Percentiles rank a stretch among this genome's conserved stretches.
Conservation (phyloP, 2,888 invertebrate genomes). For the Ditula angustiorana region DNA sequence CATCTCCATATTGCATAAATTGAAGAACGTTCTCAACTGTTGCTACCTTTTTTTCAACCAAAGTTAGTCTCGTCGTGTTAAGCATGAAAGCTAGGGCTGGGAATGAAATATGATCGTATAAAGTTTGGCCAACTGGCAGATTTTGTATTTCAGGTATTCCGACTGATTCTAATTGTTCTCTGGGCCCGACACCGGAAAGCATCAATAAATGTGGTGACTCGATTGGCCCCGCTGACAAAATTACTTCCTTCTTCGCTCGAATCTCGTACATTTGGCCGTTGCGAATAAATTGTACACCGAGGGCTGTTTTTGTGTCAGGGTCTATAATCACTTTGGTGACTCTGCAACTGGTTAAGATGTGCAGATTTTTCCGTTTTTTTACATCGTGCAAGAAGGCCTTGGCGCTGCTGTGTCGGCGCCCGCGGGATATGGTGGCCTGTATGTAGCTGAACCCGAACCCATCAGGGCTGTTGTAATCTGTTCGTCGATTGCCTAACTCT, state of each 20-base stretch:
- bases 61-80: constrained; percentile 70
- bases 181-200: constrained; percentile 88
- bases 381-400: constrained; percentile 86
- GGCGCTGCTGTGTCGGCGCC: constrained; percentile 82
- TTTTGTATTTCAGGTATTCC: constrained; percentile 87
- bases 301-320: constrained; percentile 75
- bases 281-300: constrained; percentile 68
- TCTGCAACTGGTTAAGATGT: constrained; percentile 81
- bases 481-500: constrained; percentile 86
- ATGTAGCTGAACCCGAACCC: constrained; percentile 85
- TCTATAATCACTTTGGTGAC: constrained; percentile 87
- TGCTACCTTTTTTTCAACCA: constrained; percentile 60
- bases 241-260: constrained; percentile 81
- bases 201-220: constrained; percentile 92
- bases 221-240: constrained; percentile 90
- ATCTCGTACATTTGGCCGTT: constrained; percentile 76
- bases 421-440: constrained; percentile 77
- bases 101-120: constrained; percentile 89
- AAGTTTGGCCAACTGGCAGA: constrained; percentile 87
- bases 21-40: constrained; percentile 65
- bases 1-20: constrained; percentile 74
- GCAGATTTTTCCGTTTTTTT: constrained; percentile 83
- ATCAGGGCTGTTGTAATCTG: constrained; percentile 89
- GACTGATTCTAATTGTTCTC: constrained; percentile 82
- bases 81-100: constrained; percentile 83